Evolutionary conservation across 1,140 invertebrate genomes (phyloP), one percentile per base, ranked within the genome.

Genomic region (Dysdera silvatica): DNA sequence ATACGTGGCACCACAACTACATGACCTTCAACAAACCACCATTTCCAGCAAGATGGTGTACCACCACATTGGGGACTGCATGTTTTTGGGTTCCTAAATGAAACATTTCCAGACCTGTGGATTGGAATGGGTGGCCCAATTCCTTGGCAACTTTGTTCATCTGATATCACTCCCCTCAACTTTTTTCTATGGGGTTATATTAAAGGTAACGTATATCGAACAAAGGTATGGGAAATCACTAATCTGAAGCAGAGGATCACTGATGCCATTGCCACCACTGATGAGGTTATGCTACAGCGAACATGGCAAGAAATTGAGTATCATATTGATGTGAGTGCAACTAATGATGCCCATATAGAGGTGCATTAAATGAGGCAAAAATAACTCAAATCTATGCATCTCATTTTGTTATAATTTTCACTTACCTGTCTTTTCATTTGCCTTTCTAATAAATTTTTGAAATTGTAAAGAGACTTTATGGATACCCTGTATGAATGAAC

Each of bases 31-130:
- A n/a, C n/a, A n/a, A n/a, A n/a, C n/a, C n/a, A n/a, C n/a, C n/a
- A 40, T n/a, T 62, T 66, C 32, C 53, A 66, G 35, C 67, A 68
- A 33, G 67, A 68, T 65, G 67, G 63, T 18, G 63, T 59, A 8
- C 59, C 45, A 23, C 49, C 66, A 31, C 62, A 56, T 43, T 41
- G 47, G 33, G 26, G 48, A 7, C 14, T 2, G 52, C 37, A 26
- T 49, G 49, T 54, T 26, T 5, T 14, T 3, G 43, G 41, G 14
- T n/a, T 43, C 10, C 20, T 57, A 16, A 37, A 59, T 20, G 41
- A 56, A 29, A 43, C 29, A n/a, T 68, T 60, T 51, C 57, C 32
- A n/a, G 2, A 35, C 3, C 52, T 26, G 14, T 64, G 61, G 61
- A 64, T 56, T 64, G 54, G 53, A 48, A 2, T 52, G 41, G 35